Evolutionary conservation across 1,140 invertebrate genomes (phyloP).

Genomic region (Zophobas atratus): DNA sequence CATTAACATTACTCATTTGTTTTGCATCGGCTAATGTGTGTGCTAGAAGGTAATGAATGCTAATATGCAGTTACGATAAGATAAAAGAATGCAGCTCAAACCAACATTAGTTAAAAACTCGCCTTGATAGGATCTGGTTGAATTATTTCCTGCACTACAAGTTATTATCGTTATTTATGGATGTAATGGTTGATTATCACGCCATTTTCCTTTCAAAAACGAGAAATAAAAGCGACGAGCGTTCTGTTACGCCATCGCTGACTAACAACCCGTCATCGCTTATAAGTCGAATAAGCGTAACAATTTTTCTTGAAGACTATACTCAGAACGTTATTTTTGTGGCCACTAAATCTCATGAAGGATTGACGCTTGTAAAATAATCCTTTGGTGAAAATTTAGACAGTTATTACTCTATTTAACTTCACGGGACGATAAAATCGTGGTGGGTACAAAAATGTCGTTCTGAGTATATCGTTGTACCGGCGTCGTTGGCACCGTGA

Average conservation of each 20-base stretch:
- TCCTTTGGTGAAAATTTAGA: too few relatives aligned
- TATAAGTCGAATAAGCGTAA: background rate
- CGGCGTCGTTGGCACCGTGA: too few relatives aligned
- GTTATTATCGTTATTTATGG: slow-evolving; percentile 53
- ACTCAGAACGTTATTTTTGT: background rate
- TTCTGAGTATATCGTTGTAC: too few relatives aligned
- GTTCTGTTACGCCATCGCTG: slow-evolving; percentile 3
- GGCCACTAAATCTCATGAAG: background rate
- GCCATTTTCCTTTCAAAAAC: slow-evolving; percentile 50
- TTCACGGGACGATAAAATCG: too few relatives aligned
- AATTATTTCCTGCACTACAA: slow-evolving; percentile 52
- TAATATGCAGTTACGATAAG: slow-evolving; percentile 41
- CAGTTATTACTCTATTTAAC: too few relatives aligned
- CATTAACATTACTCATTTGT: slow-evolving; percentile 23
- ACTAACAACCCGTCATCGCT: slow-evolving; percentile 13
- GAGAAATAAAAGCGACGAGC: slow-evolving; percentile 22
- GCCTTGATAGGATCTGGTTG: slow-evolving; percentile 46
- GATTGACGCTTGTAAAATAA: too few relatives aligned
- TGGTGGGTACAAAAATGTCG: too few relatives aligned
- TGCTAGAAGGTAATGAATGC: slow-evolving; percentile 33
- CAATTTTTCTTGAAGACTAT: background rate
- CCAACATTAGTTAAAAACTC: slow-evolving; percentile 47
- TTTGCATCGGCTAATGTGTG: slow-evolving; percentile 17
- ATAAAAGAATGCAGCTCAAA: slow-evolving; percentile 47
- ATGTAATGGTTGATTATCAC: slow-evolving; percentile 51